Evolutionary conservation across 2,113 vertebrate genomes (phyloP).

Genomic region (Myrmecobius fasciatus): DNA sequence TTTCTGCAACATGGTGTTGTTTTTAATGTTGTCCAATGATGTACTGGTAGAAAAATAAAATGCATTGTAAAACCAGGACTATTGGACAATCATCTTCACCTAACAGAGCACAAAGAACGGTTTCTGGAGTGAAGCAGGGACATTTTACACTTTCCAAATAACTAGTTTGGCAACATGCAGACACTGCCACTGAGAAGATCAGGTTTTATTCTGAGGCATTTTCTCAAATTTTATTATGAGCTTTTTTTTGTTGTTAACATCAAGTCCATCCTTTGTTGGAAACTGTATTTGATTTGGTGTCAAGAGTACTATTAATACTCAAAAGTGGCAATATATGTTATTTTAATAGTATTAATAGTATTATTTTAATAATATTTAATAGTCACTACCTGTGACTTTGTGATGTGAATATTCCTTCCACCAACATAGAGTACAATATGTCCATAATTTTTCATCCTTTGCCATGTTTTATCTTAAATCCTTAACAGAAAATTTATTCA

Average conservation of each 20-base stretch:
- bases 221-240: background rate
- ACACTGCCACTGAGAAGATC: background rate
- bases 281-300: background rate
- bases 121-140: background rate
- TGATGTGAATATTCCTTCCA: background rate
- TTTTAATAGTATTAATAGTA: background rate
- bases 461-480: background rate
- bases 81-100: background rate
- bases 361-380: background rate
- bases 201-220: background rate
- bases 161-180: background rate
- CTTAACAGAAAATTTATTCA: background rate
- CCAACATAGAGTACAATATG: background rate
- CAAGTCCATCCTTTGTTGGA: background rate
- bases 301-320: background rate
- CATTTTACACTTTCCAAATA: background rate
- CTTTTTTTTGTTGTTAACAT: background rate
- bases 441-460: background rate
- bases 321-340: background rate
- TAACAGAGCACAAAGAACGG: background rate
- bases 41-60: constrained; percentile 15
- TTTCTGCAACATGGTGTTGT: constrained; percentile 9
- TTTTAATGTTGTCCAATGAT: constrained; percentile 54
- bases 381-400: background rate
- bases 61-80: constrained; percentile 29